Base-by-base conservation (phyloP, 2,113 vertebrate genomes). In the Phyllopteryx taeniolatus region DNA sequence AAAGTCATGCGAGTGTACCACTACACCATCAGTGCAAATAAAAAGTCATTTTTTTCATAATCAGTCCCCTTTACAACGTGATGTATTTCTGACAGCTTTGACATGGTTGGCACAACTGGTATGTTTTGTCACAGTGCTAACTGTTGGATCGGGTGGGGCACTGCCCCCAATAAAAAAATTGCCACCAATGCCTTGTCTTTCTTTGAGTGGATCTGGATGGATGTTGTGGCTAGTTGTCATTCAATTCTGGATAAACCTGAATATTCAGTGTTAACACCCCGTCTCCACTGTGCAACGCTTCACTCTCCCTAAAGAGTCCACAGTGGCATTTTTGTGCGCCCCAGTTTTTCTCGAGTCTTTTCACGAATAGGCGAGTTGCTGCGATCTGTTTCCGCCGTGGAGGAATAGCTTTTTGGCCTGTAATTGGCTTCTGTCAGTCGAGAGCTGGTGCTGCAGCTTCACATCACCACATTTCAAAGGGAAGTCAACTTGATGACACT, bases 371-470 rank as follows among this genome's bases (percentile, higher is more conserved):
- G 19, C n/a, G 39, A n/a, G 62, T 44, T n/a, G 10, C 62, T 44
- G 11, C 17, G 39, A 44, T 66, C 6, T 27, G n/a, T 15, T 66
- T 66, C 42, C 63, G 39, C 20, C 62, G 12, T 44, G 39, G 39
- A 64, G 63, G 63, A 66, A 66, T 66, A 13, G 42, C 11, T 66
- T 46, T 66, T 46, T 27, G 43, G 63, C 42, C 42, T 27, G 63
- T 66, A 66, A 66, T 66, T 66, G 63, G 20, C 42, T 66, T 66
- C 63, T 66, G 63, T 46, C 63, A 66, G 13, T 46, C 63, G 20
- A 13, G 63, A 27, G n/a, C 43, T 31, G n/a, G 44, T 66, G 63
- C 63, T 22, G 12, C 42, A 47, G 43, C 39, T 64, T 19, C 39
- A 43, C 62, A 44, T 64, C 62, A 1, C 13, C 42, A 46, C 63